Evolutionary conservation across 2,888 invertebrate genomes (phyloP).

Genomic region (Pomacea canaliculata): DNA sequence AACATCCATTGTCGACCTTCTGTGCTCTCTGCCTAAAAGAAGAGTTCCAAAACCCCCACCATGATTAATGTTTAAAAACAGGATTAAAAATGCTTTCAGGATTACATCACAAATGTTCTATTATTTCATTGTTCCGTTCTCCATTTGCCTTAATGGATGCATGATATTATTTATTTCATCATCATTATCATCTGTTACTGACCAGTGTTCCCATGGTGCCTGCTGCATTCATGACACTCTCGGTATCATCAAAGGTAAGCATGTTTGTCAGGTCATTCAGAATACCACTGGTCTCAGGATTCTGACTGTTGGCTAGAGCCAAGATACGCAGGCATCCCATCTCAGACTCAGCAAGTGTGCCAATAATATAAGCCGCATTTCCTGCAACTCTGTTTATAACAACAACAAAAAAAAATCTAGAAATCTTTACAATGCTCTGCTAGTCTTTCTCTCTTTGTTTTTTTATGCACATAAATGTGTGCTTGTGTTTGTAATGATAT

Average conservation of each 20-base stretch:
- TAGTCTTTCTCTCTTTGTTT: no score
- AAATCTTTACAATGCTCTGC: not conserved
- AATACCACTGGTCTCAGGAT: constrained; percentile 52
- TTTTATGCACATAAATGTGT: no score
- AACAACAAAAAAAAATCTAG: constrained; percentile 1
- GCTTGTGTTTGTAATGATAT: no score
- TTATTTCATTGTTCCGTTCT: no score
- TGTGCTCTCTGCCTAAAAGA: constrained; percentile 63
- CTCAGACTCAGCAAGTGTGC: constrained; percentile 68
- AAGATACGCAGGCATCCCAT: constrained; percentile 64
- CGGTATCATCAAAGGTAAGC: constrained; percentile 66
- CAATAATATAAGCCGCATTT: constrained; percentile 69
- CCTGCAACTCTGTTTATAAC: constrained; percentile 63
- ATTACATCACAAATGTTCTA: no score
- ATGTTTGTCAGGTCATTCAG: constrained; percentile 63
- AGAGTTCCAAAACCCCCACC: not conserved
- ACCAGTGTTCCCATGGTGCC: constrained; percentile 70
- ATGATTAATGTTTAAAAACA: no score
- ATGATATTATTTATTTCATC: no score
- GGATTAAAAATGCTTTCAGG: no score
- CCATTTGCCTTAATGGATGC: no score
- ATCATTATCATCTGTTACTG: constrained; percentile 18
- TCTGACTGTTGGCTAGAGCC: constrained; percentile 52
- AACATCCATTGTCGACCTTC: constrained; percentile 68
- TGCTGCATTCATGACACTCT: constrained; percentile 70